A percentile compares a stretch with the other conserved stretches of the same genome.
phyloP scores from a whole-genome alignment of 1,140 invertebrate species.

The Drosophila eugracilis region DNA sequence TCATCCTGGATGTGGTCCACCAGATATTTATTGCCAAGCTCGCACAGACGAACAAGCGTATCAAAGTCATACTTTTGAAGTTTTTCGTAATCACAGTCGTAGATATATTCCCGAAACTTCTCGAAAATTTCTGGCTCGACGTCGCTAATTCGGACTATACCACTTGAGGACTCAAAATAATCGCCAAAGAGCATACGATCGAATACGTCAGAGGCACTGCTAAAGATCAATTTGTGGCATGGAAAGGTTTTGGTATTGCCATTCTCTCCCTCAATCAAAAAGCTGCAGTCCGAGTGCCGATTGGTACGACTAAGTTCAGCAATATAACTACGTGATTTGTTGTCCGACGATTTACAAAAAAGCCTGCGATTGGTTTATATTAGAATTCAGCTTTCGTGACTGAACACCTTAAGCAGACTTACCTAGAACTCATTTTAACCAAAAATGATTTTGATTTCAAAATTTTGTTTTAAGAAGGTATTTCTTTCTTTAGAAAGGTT shows the following conservation, averaged over 20 bases:
- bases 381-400: neutral
- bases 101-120: constrained; percentile 24
- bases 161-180: constrained; percentile 12
- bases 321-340: constrained; percentile 7
- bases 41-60: constrained; percentile 1
- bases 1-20: constrained; percentile 22
- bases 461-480: no score
- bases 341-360: neutral
- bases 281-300: constrained; percentile 23
- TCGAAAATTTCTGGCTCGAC: constrained; percentile 14
- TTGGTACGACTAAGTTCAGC: constrained; percentile 5
- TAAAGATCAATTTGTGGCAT: constrained; percentile 26
- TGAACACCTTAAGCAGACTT: no score
- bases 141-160: constrained; percentile 2
- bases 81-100: constrained; percentile 17
- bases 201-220: constrained; percentile 27
- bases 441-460: no score
- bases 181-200: constrained; percentile 23
- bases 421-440: no score
- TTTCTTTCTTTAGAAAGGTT: no score
- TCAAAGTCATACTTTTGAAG: constrained; percentile 13
- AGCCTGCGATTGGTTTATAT: neutral
- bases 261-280: constrained; percentile 5
- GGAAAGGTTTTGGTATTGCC: neutral
- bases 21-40: constrained; percentile 28